Evolutionary conservation across 1,140 invertebrate species (phyloP).

Genomic region (Megalonaias nervosa): DNA sequence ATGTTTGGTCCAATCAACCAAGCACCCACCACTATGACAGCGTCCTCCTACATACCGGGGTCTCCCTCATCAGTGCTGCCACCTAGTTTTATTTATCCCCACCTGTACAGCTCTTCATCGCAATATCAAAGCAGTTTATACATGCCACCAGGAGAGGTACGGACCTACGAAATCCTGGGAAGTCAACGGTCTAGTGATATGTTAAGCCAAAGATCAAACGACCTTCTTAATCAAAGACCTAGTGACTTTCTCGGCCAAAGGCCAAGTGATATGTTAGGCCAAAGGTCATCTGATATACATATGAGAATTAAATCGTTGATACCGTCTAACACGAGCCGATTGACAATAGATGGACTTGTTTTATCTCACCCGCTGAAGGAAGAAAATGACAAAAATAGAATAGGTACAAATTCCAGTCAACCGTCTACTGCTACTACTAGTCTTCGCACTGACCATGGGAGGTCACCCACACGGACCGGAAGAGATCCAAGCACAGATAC

Average conservation of each 20-base stretch:
- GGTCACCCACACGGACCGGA: slow-evolving; percentile 36
- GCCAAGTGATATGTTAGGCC: slow-evolving; percentile 19
- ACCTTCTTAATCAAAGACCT: not conserved
- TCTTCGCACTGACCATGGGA: slow-evolving; percentile 20
- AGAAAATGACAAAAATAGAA: slow-evolving; percentile 23
- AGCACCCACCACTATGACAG: slow-evolving; percentile 36
- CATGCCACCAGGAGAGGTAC: slow-evolving; percentile 43
- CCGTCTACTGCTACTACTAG: slow-evolving; percentile 23
- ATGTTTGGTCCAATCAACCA: slow-evolving; percentile 49
- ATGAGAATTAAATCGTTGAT: slow-evolving; percentile 39
- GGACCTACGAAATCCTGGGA: slow-evolving; percentile 51
- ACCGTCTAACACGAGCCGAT: slow-evolving; percentile 25
- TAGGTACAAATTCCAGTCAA: slow-evolving; percentile 31
- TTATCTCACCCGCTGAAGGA: slow-evolving; percentile 20
- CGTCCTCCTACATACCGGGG: slow-evolving; percentile 41
- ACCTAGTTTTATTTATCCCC: slow-evolving; percentile 56
- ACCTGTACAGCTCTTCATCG: slow-evolving; percentile 44
- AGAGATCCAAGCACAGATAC: slow-evolving; percentile 33
- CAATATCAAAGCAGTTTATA: slow-evolving; percentile 52
- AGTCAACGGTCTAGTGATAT: slow-evolving; percentile 1
- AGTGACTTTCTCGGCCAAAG: slow-evolving; percentile 14
- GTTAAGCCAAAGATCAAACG: slow-evolving; percentile 10
- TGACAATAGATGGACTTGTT: slow-evolving; percentile 15
- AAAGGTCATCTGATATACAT: slow-evolving; percentile 38
- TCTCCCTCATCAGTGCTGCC: slow-evolving; percentile 44